Evolutionary conservation across 2,113 vertebrate genomes (phyloP).

Genomic region (Tyrannus savana): DNA sequence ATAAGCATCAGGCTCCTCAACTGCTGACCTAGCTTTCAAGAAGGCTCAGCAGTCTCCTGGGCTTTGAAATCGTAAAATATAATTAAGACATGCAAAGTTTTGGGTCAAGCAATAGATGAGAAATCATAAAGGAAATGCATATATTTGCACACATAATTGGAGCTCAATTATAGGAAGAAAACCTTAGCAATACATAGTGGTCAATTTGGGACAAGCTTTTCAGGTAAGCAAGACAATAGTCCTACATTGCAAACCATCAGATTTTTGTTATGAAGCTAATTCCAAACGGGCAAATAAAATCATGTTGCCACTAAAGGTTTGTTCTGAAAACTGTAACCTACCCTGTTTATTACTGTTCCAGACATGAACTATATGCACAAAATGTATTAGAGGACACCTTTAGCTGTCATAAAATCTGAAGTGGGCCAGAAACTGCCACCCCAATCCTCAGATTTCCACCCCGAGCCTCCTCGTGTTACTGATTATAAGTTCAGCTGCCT

Average conservation of each 20-base stretch:
- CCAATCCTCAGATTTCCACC: background rate
- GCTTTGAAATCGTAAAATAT: slow-evolving; percentile 59
- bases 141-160: background rate
- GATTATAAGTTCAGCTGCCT: background rate
- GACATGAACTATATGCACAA: background rate
- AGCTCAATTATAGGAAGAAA: background rate
- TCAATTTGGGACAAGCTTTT: background rate
- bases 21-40: slow-evolving; percentile 17
- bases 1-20: slow-evolving; percentile 39
- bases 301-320: background rate
- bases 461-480: background rate
- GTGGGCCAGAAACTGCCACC: background rate
- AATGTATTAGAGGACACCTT: background rate
- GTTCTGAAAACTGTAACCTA: background rate
- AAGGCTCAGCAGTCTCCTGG: slow-evolving; percentile 27
- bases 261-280: background rate
- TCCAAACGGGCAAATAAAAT: background rate
- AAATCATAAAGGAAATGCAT: background rate
- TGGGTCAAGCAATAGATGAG: background rate
- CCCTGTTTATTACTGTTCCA: background rate
- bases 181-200: background rate
- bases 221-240: background rate
- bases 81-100: slow-evolving; percentile 40
- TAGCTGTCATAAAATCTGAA: background rate
- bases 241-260: background rate